Conservation (phyloP, 2,888 invertebrate genomes). For the Drosophila mettleri region DNA sequence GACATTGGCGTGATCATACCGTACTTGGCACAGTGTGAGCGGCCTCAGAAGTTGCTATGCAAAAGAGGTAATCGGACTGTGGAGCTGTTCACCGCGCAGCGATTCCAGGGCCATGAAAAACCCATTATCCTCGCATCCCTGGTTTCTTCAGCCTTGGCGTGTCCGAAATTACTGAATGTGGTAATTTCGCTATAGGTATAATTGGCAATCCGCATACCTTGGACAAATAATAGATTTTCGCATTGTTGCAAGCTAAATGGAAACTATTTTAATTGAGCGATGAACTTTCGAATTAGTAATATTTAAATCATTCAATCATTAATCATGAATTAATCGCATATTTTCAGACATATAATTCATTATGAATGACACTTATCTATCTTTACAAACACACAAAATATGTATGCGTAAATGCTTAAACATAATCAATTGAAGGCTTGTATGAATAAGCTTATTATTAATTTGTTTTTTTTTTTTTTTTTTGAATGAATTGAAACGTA, state of each 20-base stretch:
- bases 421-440: neutral
- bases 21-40: slow-evolving; percentile 83
- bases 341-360: too few relatives aligned
- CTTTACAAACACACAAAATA: too few relatives aligned
- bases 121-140: slow-evolving; percentile 92
- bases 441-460: neutral
- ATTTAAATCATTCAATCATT: too few relatives aligned
- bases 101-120: slow-evolving; percentile 94
- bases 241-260: slow-evolving; percentile 51
- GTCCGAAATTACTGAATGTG: slow-evolving; percentile 87
- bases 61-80: slow-evolving; percentile 81
- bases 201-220: slow-evolving; percentile 84
- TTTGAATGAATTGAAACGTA: neutral
- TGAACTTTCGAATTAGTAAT: too few relatives aligned
- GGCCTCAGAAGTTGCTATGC: slow-evolving; percentile 53
- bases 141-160: slow-evolving; percentile 86
- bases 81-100: slow-evolving; percentile 92
- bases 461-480: neutral
- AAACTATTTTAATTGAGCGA: neutral
- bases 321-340: neutral
- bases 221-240: slow-evolving; percentile 63
- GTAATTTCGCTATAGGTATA: slow-evolving; percentile 87
- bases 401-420: neutral
- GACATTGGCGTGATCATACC: slow-evolving; percentile 87
- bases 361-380: too few relatives aligned